phyloP scores from a whole-genome alignment of 1,140 invertebrate species.

The Sitobion miscanthi region DNA sequence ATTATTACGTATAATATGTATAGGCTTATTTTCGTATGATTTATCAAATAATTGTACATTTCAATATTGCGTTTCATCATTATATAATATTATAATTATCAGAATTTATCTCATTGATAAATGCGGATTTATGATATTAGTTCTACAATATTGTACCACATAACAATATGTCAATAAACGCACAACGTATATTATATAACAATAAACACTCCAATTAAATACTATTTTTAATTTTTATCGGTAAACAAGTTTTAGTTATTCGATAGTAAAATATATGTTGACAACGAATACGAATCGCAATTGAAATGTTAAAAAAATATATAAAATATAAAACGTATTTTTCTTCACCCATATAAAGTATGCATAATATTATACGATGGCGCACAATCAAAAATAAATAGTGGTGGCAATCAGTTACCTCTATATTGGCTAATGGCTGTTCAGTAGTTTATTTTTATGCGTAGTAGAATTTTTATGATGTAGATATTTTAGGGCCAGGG shows the following conservation, averaged over 20 bases:
- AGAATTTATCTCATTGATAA: background rate
- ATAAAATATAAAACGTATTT: background rate
- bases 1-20: background rate
- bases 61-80: background rate
- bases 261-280: background rate
- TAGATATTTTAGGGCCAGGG: no score
- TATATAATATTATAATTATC: background rate
- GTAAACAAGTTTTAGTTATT: no score
- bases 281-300: background rate
- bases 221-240: background rate
- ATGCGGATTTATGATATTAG: background rate
- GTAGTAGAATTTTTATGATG: no score
- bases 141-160: background rate
- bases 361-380: no score
- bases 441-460: no score
- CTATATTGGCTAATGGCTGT: no score
- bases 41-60: background rate
- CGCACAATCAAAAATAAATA: no score
- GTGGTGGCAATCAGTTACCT: no score
- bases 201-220: background rate
- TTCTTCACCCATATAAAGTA: no score
- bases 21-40: background rate
- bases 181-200: background rate
- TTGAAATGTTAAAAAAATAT: background rate
- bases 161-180: background rate